phyloP scores from a whole-genome alignment of 2,113 vertebrate genomes.

The Larimichthys polyactis region DNA sequence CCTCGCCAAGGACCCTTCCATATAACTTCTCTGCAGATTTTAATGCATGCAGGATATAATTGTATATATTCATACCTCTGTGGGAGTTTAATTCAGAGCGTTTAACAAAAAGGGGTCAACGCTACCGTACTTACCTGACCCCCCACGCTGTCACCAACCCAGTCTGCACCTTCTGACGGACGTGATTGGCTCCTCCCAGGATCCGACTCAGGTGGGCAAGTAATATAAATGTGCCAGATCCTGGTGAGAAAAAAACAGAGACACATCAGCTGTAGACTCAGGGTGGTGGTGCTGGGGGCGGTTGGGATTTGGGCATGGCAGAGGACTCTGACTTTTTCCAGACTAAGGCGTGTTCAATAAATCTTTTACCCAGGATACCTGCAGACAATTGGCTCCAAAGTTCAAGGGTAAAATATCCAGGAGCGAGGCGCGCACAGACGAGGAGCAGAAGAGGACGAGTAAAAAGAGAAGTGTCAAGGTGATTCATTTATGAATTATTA shows the following conservation, averaged over 20 bases:
- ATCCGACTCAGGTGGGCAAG: conserved; percentile 84
- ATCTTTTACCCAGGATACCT: conserved; percentile 82
- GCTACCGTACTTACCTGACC: conserved; percentile 75
- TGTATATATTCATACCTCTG: background rate
- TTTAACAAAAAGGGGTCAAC: background rate
- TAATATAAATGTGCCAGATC: conserved; percentile 85
- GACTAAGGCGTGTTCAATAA: conserved; percentile 79
- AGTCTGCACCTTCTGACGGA: conserved; percentile 85
- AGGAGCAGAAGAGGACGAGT: conserved; percentile 38
- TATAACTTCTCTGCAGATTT: background rate
- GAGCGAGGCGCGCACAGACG: conserved; percentile 48
- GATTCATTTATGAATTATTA: conserved; percentile 40
- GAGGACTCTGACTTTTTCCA: conserved; percentile 39
- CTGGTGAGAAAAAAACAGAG: conserved; percentile 59
- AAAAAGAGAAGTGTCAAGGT: conserved; percentile 41
- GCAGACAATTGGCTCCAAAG: conserved; percentile 83
- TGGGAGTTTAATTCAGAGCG: background rate
- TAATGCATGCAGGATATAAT: background rate
- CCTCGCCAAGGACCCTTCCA: conserved; percentile 39
- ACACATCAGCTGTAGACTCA: conserved; percentile 15
- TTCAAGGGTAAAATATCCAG: conserved; percentile 79
- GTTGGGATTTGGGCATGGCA: conserved; percentile 22
- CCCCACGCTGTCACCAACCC: conserved; percentile 85
- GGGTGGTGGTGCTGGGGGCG: background rate
- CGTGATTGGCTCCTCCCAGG: conserved; percentile 81